Evolutionary conservation across 23 tunicate genomes (phyloP), one percentile per base, ranked within the genome.

Genomic region (Oikopleura dioica): DNA sequence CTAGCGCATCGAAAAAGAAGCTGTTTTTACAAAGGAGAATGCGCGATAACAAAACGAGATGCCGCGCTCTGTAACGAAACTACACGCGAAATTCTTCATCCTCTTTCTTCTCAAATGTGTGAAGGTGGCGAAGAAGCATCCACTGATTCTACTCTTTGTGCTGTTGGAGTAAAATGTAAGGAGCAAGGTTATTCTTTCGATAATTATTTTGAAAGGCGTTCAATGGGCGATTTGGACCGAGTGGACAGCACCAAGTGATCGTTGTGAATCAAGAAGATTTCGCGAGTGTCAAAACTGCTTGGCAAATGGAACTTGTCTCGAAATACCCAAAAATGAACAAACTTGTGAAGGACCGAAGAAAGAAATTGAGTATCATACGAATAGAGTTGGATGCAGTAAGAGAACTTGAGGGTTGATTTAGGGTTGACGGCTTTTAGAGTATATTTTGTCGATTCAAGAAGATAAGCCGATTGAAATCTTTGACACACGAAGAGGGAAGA

Each of bases 331-430:
- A 63, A 16, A 23, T 63, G 72, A 63, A 63, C 29, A 28, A 63
- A 63, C 33, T 63, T 63, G 72, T 28, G 2, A 21, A 24, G 72
- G 72, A 63, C 33, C 16, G 29, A 23, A 63, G 30, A 63, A 63
- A 31, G 72, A 63, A 63, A 24, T 28, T 28, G 30, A 63, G 26
- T 63, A 63, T 28, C 16, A 63, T 28, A 63, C 33, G 4, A 63
- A 63, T 63, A 63, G 26, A 28, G 30, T 31, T 2, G 72, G 72
- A 63, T 63, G 72, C 26, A 63, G 72, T 63, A 63, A 21, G 72
- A n/a, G n/a, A n/a, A n/a, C n/a, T n/a, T n/a, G n/a, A n/a, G n/a
- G n/a, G n/a, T n/a, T n/a, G n/a, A n/a, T n/a, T n/a, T n/a, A n/a
- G n/a, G n/a, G n/a, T n/a, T n/a, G n/a, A n/a, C n/a, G n/a, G n/a